Conservation (phyloP, 2,888 invertebrate genomes). For the Thera britannica region DNA sequence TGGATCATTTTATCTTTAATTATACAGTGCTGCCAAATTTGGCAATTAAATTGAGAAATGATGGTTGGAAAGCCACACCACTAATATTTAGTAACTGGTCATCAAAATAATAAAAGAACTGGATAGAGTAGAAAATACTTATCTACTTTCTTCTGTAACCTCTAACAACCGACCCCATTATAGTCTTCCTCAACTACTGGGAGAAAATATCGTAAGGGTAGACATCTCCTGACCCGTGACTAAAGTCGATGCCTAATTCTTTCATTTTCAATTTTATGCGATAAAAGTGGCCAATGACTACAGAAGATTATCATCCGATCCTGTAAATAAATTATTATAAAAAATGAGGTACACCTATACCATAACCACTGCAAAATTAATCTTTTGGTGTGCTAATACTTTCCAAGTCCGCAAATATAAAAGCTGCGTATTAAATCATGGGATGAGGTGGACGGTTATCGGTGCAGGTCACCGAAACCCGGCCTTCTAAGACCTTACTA, state of each 20-base stretch:
- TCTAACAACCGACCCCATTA: not conserved
- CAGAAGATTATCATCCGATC: conserved; percentile 42
- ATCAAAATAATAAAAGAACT: conserved; percentile 43
- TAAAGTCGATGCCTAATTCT: no score
- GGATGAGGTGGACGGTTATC: conserved; percentile 51
- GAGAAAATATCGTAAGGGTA: no score
- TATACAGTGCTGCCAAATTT: not conserved
- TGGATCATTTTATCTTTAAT: not conserved
- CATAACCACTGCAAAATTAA: conserved; percentile 64
- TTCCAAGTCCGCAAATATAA: conserved; percentile 60
- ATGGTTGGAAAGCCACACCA: not conserved
- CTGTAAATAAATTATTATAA: conserved; percentile 46
- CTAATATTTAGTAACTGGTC: conserved; percentile 39
- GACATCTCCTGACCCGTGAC: no score
- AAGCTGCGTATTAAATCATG: conserved; percentile 43
- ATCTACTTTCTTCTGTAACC: not conserved
- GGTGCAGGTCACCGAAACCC: conserved; percentile 29
- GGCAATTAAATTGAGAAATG: not conserved
- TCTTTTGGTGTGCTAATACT: conserved; percentile 82
- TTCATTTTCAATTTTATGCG: not conserved
- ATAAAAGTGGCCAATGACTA: conserved; percentile 3
- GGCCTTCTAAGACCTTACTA: conserved; percentile 24
- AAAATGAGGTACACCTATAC: conserved; percentile 53
- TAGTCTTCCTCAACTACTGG: not conserved
- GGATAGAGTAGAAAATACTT: conserved; percentile 18